Base-by-base conservation (phyloP, 2,113 vertebrate genomes). In the Plotosus lineatus region DNA sequence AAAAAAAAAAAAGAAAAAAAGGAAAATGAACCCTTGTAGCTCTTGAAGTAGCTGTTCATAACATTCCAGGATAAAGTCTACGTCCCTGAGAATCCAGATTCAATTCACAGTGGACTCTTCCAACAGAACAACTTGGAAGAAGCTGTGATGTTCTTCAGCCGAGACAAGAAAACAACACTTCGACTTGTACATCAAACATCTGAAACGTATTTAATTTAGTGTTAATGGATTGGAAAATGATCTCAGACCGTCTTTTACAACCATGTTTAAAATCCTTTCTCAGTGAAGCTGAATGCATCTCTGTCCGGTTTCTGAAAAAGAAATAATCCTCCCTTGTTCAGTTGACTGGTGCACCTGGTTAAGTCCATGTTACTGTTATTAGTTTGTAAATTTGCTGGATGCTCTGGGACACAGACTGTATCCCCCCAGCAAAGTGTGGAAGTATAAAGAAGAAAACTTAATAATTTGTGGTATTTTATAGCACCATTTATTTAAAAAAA, bases 31-130 rank as follows among this genome's bases (percentile, higher is more conserved):
- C n/a, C 19, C 60, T n/a, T 33, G 36, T 72, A 60, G 36, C 53
- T 58, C 12, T 31, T 48, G 38, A 48, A 72, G 28, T 72, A 72
- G 31, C 40, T 58, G 66, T 42, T 48, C 65, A 71, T 55, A 61
- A 40, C 51, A 56, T 44, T 79, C 63, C 50, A 68, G 51, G 23
- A 11, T 5, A 44, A 51, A 44, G 26, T 50, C 46, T 33, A 51
- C 21, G 51, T 65, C 48, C 51, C 50, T 17, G 42, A 65, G 11
- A 12, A 19, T 78, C 33, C 31, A 40, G 76, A 51, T 53, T 40
- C 11, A 36, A 72, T 23, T 72, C 53, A 72, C 19, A 33, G 11
- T 14, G 28, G 46, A 72, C 26, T 33, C 26, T 4, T 31, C 4
- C n/a, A n/a, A n/a, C n/a, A n/a, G n/a, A n/a, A n/a, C n/a, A n/a